phyloP scores from a whole-genome alignment of 2,113 vertebrate species.

The Calidris pugnax region DNA sequence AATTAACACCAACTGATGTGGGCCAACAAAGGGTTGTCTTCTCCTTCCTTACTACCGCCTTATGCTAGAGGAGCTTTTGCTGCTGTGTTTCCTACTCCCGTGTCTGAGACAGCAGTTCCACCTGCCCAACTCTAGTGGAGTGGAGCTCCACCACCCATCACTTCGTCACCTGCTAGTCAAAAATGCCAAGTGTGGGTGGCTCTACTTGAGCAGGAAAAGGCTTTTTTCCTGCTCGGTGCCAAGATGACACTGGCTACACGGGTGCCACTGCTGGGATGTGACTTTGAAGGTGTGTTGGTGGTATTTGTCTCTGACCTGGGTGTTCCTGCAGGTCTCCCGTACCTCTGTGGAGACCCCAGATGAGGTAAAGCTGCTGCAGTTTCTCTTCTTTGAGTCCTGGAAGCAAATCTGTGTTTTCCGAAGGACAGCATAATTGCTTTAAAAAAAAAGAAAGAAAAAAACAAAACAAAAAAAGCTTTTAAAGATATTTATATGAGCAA shows the following conservation, averaged over 20 bases:
- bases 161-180: not conserved
- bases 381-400: not conserved
- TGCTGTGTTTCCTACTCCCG: rapidly evolving
- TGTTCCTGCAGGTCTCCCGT: not conserved
- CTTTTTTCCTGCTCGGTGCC: not conserved
- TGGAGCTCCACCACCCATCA: not conserved
- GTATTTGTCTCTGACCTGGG: not conserved
- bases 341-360: not conserved
- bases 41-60: not conserved
- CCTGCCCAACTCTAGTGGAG: not conserved
- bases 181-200: not conserved
- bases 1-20: not conserved
- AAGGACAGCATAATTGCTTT: not conserved
- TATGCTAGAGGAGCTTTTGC: not conserved
- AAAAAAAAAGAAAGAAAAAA: not conserved
- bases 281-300: no score
- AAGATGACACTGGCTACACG: rapidly evolving
- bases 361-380: not conserved
- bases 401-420: not conserved
- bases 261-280: not conserved
- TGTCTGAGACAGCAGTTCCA: not conserved
- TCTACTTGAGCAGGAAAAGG: not conserved
- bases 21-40: not conserved
- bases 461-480: not conserved
- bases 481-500: not conserved